These are phyloP conservation scores for Sminthurinus signatus DNA, from an alignment of 1,140 invertebrate species.

Conservation along the genomic window DNA sequence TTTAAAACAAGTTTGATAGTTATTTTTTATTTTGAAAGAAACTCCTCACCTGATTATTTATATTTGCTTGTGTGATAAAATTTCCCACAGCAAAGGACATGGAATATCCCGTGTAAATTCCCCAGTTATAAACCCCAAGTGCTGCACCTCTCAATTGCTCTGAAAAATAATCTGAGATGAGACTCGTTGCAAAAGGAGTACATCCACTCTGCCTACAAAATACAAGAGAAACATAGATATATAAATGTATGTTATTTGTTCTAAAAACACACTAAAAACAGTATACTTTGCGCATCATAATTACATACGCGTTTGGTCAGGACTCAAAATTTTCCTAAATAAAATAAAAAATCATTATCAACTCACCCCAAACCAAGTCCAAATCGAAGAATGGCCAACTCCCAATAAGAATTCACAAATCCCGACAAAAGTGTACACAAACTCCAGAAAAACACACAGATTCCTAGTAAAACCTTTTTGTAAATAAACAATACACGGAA, in stretches of 20 bases:
- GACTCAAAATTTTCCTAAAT: not conserved
- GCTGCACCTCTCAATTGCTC: constrained; percentile 44
- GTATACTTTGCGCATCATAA: not conserved
- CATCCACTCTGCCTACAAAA: constrained; percentile 47
- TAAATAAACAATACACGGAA: too few relatives aligned
- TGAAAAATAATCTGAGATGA: constrained; percentile 48
- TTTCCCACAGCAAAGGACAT: constrained; percentile 49
- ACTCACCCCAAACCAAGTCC: constrained; percentile 48
- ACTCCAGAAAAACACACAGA: constrained; percentile 47
- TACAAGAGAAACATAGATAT: not conserved
- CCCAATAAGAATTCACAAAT: constrained; percentile 48
- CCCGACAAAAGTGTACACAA: constrained; percentile 46
- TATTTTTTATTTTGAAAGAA: not conserved
- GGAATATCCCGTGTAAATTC: constrained; percentile 49
- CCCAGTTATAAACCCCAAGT: constrained; percentile 49
- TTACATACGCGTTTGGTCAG: not conserved
- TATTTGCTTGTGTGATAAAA: constrained; percentile 47
- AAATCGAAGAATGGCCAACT: constrained; percentile 47
- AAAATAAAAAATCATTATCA: not conserved
- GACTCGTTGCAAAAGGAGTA: constrained; percentile 48
- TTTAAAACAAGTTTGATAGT: too few relatives aligned
- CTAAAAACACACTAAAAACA: too few relatives aligned
- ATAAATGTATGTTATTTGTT: too few relatives aligned
- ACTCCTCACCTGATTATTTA: constrained; percentile 42
- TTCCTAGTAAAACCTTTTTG: constrained; percentile 45